Percentiles rank a stretch among this genome's conserved stretches.
Conservation (phyloP, 2,113 vertebrate genomes). For the Laterallus jamaicensis region DNA sequence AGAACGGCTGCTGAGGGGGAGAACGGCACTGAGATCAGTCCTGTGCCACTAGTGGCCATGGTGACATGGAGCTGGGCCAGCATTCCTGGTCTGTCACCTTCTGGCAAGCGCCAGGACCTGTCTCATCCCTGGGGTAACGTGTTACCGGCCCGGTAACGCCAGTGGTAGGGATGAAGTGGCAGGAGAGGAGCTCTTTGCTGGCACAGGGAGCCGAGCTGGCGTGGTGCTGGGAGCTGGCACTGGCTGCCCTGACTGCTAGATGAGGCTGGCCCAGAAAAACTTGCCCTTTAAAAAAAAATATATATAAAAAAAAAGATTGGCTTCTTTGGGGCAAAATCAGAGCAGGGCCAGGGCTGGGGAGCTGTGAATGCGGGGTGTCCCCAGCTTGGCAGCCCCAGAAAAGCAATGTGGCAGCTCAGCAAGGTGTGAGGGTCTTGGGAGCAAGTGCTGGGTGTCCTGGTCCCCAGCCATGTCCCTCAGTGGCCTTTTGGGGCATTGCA, state of each 20-base stretch:
- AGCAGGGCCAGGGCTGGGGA: not conserved
- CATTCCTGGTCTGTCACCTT: not conserved
- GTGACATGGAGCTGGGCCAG: not conserved
- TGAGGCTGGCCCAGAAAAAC: not conserved
- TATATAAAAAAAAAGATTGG: not conserved
- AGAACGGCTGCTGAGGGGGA: not conserved
- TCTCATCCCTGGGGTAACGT: accelerated
- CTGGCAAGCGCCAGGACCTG: not conserved
- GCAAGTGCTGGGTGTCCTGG: not conserved
- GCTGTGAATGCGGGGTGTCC: not conserved
- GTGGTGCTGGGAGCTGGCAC: not conserved
- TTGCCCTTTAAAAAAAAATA: not conserved
- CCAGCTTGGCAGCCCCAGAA: not conserved
- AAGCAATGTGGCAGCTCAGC: not conserved
- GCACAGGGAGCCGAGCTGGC: accelerated
- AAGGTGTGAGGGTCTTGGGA: accelerated
- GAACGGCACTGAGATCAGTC: not conserved
- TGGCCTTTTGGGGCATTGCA: not conserved
- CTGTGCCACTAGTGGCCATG: accelerated
- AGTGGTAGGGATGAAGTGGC: not conserved
- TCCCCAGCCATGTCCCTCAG: not conserved
- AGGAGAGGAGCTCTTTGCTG: not conserved
- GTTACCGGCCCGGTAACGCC: accelerated
- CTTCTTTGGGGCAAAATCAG: not conserved
- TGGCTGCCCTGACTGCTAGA: not conserved